Evolutionary conservation across 2,113 vertebrate species (phyloP).

Genomic region (Limnothrissa miodon): DNA sequence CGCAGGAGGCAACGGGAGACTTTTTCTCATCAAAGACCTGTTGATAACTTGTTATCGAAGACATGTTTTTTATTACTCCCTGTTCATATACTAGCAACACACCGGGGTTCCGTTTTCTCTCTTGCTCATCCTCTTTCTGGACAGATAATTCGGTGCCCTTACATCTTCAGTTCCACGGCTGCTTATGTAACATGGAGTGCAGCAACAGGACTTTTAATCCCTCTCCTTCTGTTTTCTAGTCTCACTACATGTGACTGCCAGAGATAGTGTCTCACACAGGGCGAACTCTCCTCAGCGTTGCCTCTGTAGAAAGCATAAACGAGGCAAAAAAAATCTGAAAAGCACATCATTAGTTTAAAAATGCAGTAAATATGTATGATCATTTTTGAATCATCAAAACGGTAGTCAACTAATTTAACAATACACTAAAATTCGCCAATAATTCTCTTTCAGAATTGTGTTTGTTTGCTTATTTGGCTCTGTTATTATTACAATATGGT

Average conservation of each 20-base stretch:
- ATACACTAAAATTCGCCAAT: too few species aligned
- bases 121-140: not conserved
- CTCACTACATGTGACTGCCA: not conserved
- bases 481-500: too few species aligned
- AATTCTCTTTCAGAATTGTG: too few species aligned
- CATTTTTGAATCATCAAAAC: too few species aligned
- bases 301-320: not conserved
- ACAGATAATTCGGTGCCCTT: slow-evolving; percentile 24
- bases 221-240: not conserved
- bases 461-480: too few species aligned
- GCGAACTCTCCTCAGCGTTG: not conserved
- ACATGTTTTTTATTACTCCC: not conserved
- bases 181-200: slow-evolving; percentile 38
- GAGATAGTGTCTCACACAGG: too few species aligned
- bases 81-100: not conserved
- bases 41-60: slow-evolving; percentile 6
- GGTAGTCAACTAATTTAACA: too few species aligned
- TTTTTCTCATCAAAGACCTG: slow-evolving; percentile 25
- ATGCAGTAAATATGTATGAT: not conserved
- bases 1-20: not conserved
- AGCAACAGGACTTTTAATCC: slow-evolving; percentile 24
- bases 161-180: not conserved
- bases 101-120: slow-evolving; percentile 6
- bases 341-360: not conserved
- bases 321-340: not conserved